Evolutionary conservation across 2,797 vertebrate species (phyloP).

Genomic region (Nannoperca australis): DNA sequence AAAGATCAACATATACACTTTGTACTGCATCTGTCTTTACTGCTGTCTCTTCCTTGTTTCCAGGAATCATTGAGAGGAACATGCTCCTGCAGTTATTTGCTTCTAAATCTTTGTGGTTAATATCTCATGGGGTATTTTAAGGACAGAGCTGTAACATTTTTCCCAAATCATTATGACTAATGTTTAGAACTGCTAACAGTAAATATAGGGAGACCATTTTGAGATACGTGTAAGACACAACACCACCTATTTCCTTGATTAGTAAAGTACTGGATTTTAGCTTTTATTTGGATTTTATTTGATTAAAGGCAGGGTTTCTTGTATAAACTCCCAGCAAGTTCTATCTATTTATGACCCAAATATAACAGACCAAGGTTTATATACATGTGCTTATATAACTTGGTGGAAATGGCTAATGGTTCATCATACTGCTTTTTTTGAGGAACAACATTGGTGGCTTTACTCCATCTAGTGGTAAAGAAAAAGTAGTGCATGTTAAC

Average conservation of each 20-base stretch:
- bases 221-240: background rate
- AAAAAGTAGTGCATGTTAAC: background rate
- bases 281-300: too few relatives aligned
- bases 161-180: background rate
- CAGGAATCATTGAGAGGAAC: background rate
- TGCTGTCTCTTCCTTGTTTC: slow-evolving; percentile 4
- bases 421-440: slow-evolving; percentile 49
- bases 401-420: background rate
- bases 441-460: slow-evolving; percentile 7
- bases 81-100: background rate
- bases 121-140: background rate
- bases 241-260: background rate
- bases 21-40: slow-evolving; percentile 55
- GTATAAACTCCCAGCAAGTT: background rate
- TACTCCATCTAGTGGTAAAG: slow-evolving; percentile 69
- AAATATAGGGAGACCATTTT: background rate
- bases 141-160: slow-evolving; percentile 8
- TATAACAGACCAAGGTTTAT: background rate
- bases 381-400: slow-evolving; percentile 23
- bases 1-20: slow-evolving; percentile 67
- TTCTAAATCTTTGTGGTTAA: background rate
- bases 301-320: background rate
- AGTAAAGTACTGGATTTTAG: background rate
- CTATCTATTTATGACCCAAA: background rate
- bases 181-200: background rate